Conservation (phyloP, 2,888 invertebrate genomes). For the Coecobrya sp. region DNA sequence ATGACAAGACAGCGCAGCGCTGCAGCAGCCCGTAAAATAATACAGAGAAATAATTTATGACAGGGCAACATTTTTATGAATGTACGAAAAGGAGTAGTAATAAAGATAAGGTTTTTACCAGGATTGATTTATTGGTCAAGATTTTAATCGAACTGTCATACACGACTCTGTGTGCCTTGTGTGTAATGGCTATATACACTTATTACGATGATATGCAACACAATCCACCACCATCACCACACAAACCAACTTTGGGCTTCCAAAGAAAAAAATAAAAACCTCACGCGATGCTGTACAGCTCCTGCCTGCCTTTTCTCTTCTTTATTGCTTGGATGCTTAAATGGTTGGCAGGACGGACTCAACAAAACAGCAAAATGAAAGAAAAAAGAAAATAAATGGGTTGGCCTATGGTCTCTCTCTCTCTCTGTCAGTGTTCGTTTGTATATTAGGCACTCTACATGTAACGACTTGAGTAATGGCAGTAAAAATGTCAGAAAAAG, state of each 20-base stretch:
- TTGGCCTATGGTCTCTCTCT: constrained; percentile 38
- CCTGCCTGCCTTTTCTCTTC: constrained; percentile 34
- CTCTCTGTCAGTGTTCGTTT: constrained; percentile 18
- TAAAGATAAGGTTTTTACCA: constrained; percentile 68
- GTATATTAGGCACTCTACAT: constrained; percentile 29
- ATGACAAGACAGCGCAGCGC: background rate
- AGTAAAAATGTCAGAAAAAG: constrained; percentile 59
- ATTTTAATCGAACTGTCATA: constrained; percentile 74
- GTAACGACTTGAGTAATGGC: constrained; percentile 52
- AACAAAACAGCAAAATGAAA: constrained; percentile 42
- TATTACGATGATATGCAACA: constrained; percentile 31
- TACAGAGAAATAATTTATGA: constrained; percentile 59
- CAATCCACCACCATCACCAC: constrained; percentile 29
- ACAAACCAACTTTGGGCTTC: constrained; percentile 60
- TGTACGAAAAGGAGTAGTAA: constrained; percentile 61
- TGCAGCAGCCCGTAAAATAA: constrained; percentile 32
- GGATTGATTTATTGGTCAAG: constrained; percentile 73
- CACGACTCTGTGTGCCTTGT: constrained; percentile 33
- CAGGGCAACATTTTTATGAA: constrained; percentile 62
- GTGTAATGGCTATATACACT: background rate
- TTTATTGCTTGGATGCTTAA: constrained; percentile 49
- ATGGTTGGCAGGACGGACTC: constrained; percentile 50
- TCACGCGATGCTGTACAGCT: constrained; percentile 56
- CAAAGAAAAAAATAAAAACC: constrained; percentile 48
- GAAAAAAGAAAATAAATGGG: constrained; percentile 52